Conservation (phyloP, 2,888 invertebrate genomes). For the Lasioglossum lativentre region DNA sequence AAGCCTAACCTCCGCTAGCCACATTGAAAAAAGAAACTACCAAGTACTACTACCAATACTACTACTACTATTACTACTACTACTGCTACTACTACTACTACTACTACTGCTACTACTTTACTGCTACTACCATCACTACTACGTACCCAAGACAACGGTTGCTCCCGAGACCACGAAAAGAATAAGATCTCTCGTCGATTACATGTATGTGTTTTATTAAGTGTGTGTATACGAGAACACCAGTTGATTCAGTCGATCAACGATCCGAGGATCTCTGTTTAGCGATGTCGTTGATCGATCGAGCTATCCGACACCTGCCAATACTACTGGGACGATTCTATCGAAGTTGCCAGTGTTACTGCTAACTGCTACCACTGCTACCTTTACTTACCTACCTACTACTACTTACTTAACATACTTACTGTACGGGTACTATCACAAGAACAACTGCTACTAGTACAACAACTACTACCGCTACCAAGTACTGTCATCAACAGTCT, state of each 20-base stretch:
- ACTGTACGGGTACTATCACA: not conserved
- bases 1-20: conserved; percentile 84
- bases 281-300: conserved; percentile 68
- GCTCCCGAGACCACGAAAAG: conserved; percentile 68
- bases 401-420: not conserved
- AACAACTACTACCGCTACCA: not conserved
- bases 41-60: conserved; percentile 70
- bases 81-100: conserved; percentile 69
- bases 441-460: conserved; percentile 1
- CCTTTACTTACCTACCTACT: conserved; percentile 51
- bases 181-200: conserved; percentile 63
- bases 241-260: not conserved
- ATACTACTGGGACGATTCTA: conserved; percentile 61
- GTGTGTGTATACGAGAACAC: conserved; percentile 57
- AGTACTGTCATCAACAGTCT: conserved; percentile 43
- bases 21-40: conserved; percentile 72
- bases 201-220: conserved; percentile 65
- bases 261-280: conserved; percentile 63
- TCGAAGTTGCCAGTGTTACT: conserved; percentile 59
- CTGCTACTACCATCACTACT: conserved; percentile 67
- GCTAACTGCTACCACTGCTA: conserved; percentile 67
- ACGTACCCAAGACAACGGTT: conserved; percentile 73
- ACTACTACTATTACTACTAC: conserved; percentile 67
- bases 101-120: conserved; percentile 65
- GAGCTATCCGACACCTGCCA: conserved; percentile 73